Percentiles rank a stretch among this genome's conserved stretches.
Conservation (phyloP, 1,140 invertebrate species). For the Atopsyche davidsoni region DNA sequence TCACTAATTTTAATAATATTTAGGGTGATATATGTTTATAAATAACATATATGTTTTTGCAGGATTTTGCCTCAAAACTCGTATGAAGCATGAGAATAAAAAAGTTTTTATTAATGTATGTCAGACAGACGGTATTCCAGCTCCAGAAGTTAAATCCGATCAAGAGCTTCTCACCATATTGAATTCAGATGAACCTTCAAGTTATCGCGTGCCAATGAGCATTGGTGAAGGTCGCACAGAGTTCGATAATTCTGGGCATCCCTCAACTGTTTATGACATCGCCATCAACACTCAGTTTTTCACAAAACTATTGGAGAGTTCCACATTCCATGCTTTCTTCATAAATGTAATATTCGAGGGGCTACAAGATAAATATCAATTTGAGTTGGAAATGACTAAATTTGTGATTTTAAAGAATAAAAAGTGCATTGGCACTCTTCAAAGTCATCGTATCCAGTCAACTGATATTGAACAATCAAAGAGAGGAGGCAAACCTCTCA, state of each 20-base stretch:
- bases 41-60: conserved; percentile 29
- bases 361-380: conserved; percentile 65
- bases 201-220: conserved; percentile 80
- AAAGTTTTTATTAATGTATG: conserved; percentile 81
- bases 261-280: conserved; percentile 68
- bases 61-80: conserved; percentile 83
- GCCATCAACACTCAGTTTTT: conserved; percentile 70
- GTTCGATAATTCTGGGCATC: conserved; percentile 66
- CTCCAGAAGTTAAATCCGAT: conserved; percentile 74
- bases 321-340: conserved; percentile 70
- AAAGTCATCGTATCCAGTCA: conserved; percentile 65
- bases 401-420: conserved; percentile 54
- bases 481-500: conserved; percentile 40
- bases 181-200: conserved; percentile 62
- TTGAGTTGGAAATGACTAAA: conserved; percentile 57
- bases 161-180: conserved; percentile 65
- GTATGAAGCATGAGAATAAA: conserved; percentile 56
- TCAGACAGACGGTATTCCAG: conserved; percentile 66
- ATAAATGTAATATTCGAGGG: conserved; percentile 69
- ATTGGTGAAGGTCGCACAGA: conserved; percentile 74
- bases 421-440: conserved; percentile 64
- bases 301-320: conserved; percentile 58
- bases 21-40: conserved; percentile 1
- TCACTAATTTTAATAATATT: conserved; percentile 3
- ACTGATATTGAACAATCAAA: conserved; percentile 49